phyloP scores from a whole-genome alignment of 1,140 invertebrate species.

The Zelostemma sp. region DNA sequence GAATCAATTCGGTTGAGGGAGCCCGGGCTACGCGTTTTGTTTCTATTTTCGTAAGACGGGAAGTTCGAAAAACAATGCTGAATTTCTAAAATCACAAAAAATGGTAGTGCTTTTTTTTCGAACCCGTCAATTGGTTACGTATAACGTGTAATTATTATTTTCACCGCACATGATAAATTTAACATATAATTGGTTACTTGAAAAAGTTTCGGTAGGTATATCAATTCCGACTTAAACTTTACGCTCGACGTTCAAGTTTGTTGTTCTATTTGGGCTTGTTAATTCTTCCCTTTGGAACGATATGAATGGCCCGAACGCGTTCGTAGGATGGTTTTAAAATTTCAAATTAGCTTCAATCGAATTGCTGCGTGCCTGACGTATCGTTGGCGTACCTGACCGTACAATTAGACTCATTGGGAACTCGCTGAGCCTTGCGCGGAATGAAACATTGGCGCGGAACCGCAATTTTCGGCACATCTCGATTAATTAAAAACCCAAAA shows the following conservation, averaged over 20 bases:
- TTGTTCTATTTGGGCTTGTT: constrained; percentile 30
- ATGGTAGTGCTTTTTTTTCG: too few species aligned
- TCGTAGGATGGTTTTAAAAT: constrained; percentile 57
- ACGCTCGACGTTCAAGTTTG: constrained; percentile 19
- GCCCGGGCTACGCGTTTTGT: neutral
- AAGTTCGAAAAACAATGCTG: too few species aligned
- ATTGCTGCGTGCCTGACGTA: constrained; percentile 57
- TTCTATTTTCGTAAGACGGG: constrained; percentile 1
- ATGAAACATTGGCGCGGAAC: too few species aligned
- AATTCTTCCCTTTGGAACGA: constrained; percentile 48
- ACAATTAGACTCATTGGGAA: constrained; percentile 56
- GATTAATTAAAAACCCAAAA: too few species aligned
- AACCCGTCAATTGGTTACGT: too few species aligned
- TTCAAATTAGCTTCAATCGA: constrained; percentile 67
- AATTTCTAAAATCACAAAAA: too few species aligned
- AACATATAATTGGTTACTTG: too few species aligned
- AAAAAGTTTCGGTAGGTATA: too few species aligned
- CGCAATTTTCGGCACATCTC: too few species aligned
- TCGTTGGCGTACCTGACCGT: constrained; percentile 41
- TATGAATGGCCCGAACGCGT: constrained; percentile 45
- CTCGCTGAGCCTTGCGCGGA: constrained; percentile 18
- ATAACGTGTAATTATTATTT: too few species aligned
- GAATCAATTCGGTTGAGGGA: neutral
- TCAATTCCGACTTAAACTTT: constrained; percentile 34
- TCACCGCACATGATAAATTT: too few species aligned